A percentile compares a stretch with the other conserved stretches of the same genome.
These are phyloP conservation scores for Eurystomus glaucurus DNA, from an alignment of 2,797 vertebrate species.

Conservation along the genomic window DNA sequence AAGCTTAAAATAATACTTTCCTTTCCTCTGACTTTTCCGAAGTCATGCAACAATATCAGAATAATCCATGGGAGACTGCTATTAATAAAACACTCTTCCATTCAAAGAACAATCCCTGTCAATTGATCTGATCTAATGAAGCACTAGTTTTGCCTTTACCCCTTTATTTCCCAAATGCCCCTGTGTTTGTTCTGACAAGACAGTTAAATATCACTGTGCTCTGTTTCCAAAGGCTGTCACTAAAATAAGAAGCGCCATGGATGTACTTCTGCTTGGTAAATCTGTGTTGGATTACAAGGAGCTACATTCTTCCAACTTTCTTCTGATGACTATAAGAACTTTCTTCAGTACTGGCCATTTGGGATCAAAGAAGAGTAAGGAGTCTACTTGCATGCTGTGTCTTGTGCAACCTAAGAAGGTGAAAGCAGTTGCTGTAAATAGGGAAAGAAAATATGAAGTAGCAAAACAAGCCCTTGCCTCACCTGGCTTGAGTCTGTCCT, in stretches of 20 bases:
- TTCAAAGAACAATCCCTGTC: background rate
- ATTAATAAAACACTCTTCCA: background rate
- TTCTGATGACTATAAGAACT: background rate
- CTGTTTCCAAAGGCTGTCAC: background rate
- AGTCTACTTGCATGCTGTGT: fast-evolving
- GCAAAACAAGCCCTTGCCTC: fast-evolving
- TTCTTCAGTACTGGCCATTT: background rate
- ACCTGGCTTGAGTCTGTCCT: background rate
- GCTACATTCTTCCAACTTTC: background rate
- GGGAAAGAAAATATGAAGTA: background rate
- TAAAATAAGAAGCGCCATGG: background rate
- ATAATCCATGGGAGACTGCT: background rate
- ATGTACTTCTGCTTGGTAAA: background rate
- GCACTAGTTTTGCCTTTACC: background rate
- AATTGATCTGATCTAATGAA: background rate
- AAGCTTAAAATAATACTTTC: background rate
- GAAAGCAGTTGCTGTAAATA: background rate
- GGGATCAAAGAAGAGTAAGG: background rate
- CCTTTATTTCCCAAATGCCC: conserved; percentile 23
- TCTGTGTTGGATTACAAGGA: background rate
- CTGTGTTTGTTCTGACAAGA: background rate
- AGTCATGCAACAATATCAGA: background rate
- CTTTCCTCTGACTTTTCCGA: background rate
- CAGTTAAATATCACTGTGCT: conserved; percentile 1
- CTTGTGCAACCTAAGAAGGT: background rate